Percentiles rank a stretch among this genome's conserved stretches.
phyloP scores from a whole-genome alignment of 2,888 invertebrate species.

The Argyresthia goedartella region DNA sequence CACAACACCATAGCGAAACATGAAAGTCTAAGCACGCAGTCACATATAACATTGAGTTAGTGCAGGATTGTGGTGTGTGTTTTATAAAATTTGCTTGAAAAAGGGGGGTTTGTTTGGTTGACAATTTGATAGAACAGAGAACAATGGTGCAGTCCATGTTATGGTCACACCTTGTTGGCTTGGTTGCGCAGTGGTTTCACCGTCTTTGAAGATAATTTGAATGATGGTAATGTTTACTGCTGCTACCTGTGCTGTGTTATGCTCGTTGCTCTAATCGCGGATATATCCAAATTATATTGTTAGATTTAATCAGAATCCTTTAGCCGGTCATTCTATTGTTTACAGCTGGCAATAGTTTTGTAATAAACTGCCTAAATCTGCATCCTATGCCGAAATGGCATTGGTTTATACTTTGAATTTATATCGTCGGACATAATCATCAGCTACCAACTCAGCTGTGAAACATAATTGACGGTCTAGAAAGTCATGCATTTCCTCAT shows the following conservation, averaged over 20 bases:
- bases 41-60: slow-evolving; percentile 10
- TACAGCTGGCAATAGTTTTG: too few relatives aligned
- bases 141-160: slow-evolving; percentile 53
- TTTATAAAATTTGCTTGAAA: slow-evolving; percentile 47
- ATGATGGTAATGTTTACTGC: slow-evolving; percentile 45
- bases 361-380: too few relatives aligned
- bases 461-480: slow-evolving; percentile 22
- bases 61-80: slow-evolving; percentile 29
- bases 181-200: slow-evolving; percentile 58
- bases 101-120: slow-evolving; percentile 42
- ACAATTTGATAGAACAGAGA: slow-evolving; percentile 51
- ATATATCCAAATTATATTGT: too few relatives aligned
- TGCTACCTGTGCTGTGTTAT: slow-evolving; percentile 14
- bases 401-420: too few relatives aligned
- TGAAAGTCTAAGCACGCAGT: not conserved
- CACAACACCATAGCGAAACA: not conserved
- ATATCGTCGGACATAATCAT: too few relatives aligned
- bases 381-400: too few relatives aligned
- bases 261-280: too few relatives aligned
- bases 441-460: not conserved
- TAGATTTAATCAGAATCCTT: too few relatives aligned
- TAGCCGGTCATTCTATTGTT: too few relatives aligned
- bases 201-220: slow-evolving; percentile 44
- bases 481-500: slow-evolving; percentile 37
- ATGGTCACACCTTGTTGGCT: slow-evolving; percentile 53